These are phyloP conservation scores for Psittacara wagleri DNA, from an alignment of 2,113 vertebrate genomes.

Conservation along the genomic window DNA sequence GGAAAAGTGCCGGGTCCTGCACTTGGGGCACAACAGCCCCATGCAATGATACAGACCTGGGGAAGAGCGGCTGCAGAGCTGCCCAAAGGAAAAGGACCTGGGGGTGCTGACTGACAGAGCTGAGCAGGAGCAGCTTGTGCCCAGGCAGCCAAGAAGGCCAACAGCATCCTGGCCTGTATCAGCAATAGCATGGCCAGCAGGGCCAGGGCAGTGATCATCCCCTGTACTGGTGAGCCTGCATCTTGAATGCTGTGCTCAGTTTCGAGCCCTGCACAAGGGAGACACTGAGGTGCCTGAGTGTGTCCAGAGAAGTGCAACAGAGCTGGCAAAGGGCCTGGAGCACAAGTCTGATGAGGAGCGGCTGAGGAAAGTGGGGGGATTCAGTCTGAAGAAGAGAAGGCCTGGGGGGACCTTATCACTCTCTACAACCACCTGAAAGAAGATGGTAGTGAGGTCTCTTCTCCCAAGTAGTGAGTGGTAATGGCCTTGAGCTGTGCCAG, in stretches of 20 bases:
- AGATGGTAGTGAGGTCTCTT: neutral
- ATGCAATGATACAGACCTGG: neutral
- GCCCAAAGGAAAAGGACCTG: neutral
- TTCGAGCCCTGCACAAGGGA: neutral
- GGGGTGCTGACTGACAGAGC: too few species aligned
- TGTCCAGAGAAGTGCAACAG: neutral
- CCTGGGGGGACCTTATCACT: neutral
- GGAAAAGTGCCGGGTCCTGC: neutral
- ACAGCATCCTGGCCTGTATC: too few species aligned
- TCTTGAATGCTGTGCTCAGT: neutral
- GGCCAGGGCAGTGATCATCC: too few species aligned
- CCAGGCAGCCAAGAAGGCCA: too few species aligned
- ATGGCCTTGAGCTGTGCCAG: neutral
- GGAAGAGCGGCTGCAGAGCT: neutral
- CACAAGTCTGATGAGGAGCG: rapidly evolving
- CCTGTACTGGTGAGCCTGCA: neutral
- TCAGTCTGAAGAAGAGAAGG: neutral
- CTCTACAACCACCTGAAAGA: neutral
- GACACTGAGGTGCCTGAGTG: neutral
- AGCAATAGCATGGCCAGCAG: too few species aligned
- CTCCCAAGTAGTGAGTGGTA: neutral
- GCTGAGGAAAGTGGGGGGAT: neutral
- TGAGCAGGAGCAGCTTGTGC: too few species aligned
- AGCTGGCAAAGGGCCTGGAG: neutral
- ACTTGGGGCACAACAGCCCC: neutral